Conservation (phyloP, 2,113 vertebrate species). For the Panthera uncia region DNA sequence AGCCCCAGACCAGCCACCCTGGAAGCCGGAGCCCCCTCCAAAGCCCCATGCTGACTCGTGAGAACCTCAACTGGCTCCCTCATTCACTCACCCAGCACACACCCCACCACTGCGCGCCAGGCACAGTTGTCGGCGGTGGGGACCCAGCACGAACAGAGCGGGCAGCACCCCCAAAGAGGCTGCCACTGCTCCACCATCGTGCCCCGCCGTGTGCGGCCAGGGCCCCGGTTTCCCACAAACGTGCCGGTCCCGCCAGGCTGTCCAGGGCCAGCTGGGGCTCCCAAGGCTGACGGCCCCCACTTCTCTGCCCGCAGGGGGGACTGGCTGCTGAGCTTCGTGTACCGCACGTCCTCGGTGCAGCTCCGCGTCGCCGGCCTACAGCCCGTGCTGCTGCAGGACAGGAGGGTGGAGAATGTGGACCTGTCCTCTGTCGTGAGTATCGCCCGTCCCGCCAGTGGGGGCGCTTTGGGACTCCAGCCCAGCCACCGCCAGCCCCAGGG, state of each 20-base stretch:
- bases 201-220: fast-evolving
- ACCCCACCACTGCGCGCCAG: fast-evolving
- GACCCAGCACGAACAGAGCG: background rate
- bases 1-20: background rate
- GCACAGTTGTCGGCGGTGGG: background rate
- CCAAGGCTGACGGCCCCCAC: fast-evolving
- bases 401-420: slow-evolving; percentile 94
- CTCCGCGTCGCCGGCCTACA: slow-evolving; percentile 94
- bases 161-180: fast-evolving
- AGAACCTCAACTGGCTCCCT: background rate
- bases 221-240: background rate
- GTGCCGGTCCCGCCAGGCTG: fast-evolving
- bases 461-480: background rate
- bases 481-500: background rate
- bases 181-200: fast-evolving
- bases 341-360: slow-evolving; percentile 93
- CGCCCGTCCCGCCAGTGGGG: background rate
- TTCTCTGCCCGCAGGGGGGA: slow-evolving; percentile 88
- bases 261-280: background rate
- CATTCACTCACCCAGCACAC: background rate
- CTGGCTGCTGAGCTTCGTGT: slow-evolving; percentile 97
- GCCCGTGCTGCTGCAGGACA: slow-evolving; percentile 90
- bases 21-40: background rate
- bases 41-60: background rate
- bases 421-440: slow-evolving; percentile 94